Evolutionary conservation across 2,888 invertebrate species (phyloP).

Genomic region (Dynastes maya): DNA sequence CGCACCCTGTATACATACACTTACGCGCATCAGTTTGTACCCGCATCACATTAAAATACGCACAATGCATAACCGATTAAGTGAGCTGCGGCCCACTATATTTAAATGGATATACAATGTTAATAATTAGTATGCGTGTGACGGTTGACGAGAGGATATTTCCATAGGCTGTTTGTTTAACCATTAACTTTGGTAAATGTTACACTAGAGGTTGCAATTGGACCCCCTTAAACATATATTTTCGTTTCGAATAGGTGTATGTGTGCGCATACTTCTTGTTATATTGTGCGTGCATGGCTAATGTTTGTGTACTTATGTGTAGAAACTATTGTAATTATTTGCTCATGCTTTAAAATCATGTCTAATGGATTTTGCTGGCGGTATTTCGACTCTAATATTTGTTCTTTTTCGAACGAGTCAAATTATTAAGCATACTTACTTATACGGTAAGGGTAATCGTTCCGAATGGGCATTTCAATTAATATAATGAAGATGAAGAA

Average conservation of each 20-base stretch:
- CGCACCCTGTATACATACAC: slow-evolving; percentile 5
- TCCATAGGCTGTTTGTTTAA: slow-evolving; percentile 61
- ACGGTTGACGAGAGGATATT: slow-evolving; percentile 27
- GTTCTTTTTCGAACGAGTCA: slow-evolving; percentile 38
- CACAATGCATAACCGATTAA: slow-evolving; percentile 34
- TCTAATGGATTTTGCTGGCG: slow-evolving; percentile 51
- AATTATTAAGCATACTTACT: slow-evolving; percentile 24
- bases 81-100: not conserved
- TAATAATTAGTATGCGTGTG: slow-evolving; percentile 47
- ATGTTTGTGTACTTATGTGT: slow-evolving; percentile 24
- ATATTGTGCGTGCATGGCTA: slow-evolving; percentile 1
- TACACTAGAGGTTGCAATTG: slow-evolving; percentile 56
- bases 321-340: slow-evolving; percentile 52
- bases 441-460: slow-evolving; percentile 21
- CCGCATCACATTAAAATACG: slow-evolving; percentile 28
- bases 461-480: slow-evolving; percentile 29
- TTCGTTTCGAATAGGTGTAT: slow-evolving; percentile 30
- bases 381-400: slow-evolving; percentile 48
- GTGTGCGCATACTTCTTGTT: slow-evolving; percentile 20
- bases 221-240: slow-evolving; percentile 44
- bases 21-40: slow-evolving; percentile 19
- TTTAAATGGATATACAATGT: slow-evolving; percentile 24
- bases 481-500: slow-evolving; percentile 26
- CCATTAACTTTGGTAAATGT: slow-evolving; percentile 67
- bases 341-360: slow-evolving; percentile 48